These are phyloP conservation scores for Herpailurus yagouaroundi DNA, from an alignment of 2,113 vertebrate species.

Conservation along the genomic window DNA sequence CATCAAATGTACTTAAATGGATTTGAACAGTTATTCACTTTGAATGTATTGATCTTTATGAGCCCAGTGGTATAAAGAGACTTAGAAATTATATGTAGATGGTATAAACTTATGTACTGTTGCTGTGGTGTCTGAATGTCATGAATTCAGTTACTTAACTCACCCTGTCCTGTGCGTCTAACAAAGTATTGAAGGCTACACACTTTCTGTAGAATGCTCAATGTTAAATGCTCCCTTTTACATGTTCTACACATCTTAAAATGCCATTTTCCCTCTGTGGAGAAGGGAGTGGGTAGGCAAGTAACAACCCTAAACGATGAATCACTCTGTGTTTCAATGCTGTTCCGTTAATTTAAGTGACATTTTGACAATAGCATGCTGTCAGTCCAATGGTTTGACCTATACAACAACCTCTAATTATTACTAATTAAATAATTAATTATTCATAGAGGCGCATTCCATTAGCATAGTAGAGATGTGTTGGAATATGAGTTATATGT, in stretches of 20 bases:
- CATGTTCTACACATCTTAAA: conserved; percentile 51
- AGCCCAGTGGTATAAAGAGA: neutral
- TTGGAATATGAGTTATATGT: conserved; percentile 89
- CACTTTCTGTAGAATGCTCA: conserved; percentile 38
- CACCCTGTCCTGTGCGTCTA: neutral
- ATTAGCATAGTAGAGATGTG: conserved; percentile 92
- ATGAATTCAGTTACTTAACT: neutral
- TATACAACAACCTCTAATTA: conserved; percentile 91
- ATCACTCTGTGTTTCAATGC: conserved; percentile 67
- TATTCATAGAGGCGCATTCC: conserved; percentile 87
- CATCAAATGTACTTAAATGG: neutral
- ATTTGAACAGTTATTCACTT: neutral
- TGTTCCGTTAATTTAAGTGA: conserved; percentile 84
- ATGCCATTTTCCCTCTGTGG: neutral
- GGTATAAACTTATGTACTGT: neutral
- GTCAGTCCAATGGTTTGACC: conserved; percentile 89
- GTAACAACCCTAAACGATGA: conserved; percentile 18
- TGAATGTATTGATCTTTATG: neutral
- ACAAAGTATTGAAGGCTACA: conserved; percentile 34
- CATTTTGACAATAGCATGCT: conserved; percentile 87
- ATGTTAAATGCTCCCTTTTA: conserved; percentile 73
- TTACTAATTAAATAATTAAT: conserved; percentile 95
- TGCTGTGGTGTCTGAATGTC: neutral
- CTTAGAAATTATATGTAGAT: conserved; percentile 9
- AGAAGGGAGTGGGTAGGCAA: neutral